Evolutionary conservation across 2,797 vertebrate genomes (phyloP).

Genomic region (Synanceia verrucosa): DNA sequence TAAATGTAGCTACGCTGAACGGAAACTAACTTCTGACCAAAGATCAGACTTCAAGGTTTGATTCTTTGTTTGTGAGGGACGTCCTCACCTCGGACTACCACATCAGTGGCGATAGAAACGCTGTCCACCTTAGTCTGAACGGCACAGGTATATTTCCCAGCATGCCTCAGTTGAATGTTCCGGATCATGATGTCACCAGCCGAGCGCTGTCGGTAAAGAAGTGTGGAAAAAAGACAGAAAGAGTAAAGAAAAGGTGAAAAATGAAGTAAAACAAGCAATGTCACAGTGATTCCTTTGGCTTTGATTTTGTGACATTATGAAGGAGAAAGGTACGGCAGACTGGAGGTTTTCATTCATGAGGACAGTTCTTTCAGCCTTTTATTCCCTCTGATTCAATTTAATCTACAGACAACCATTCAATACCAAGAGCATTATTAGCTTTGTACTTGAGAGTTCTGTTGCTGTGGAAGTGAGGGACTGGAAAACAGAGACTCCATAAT

Average conservation of each 20-base stretch:
- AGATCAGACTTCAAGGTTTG: neutral
- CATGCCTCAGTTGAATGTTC: constrained; percentile 95
- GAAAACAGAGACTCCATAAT: constrained; percentile 50
- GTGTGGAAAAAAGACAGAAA: neutral
- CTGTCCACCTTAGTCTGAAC: constrained; percentile 97
- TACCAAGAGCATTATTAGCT: constrained; percentile 55
- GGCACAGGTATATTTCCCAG: constrained; percentile 94
- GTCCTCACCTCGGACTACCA: constrained; percentile 92
- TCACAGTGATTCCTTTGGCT: constrained; percentile 20
- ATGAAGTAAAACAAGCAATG: constrained; percentile 27
- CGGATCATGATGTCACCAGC: constrained; percentile 98
- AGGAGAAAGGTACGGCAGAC: constrained; percentile 13
- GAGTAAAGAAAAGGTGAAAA: neutral
- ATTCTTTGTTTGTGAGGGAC: neutral
- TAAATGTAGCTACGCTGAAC: neutral
- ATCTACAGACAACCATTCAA: constrained; percentile 49
- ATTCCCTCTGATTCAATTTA: constrained; percentile 52
- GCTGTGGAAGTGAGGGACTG: constrained; percentile 45
- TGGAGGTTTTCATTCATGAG: constrained; percentile 36
- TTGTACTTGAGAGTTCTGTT: constrained; percentile 61
- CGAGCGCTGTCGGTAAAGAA: constrained; percentile 87
- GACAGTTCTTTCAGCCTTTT: constrained; percentile 53
- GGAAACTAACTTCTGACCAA: neutral
- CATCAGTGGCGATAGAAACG: constrained; percentile 91
- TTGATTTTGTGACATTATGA: constrained; percentile 40